Evolutionary conservation across 92 coral and sea anemone species (phyloP).

Genomic region (Porites lobata): DNA sequence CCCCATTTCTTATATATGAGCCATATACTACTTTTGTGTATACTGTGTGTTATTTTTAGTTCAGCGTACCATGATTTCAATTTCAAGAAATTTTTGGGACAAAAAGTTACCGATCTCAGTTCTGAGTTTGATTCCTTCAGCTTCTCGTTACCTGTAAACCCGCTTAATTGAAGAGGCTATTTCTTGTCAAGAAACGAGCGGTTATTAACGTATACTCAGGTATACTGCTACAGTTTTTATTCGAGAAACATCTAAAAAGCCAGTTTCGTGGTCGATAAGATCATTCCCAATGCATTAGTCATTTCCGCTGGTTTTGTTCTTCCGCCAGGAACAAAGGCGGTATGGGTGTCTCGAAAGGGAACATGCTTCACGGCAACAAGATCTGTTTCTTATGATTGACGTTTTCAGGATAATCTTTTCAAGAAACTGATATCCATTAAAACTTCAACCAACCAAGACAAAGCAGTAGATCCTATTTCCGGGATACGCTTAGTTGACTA

Average conservation of each 20-base stretch:
- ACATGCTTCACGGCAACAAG: background rate
- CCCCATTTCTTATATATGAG: no score
- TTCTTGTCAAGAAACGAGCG: no score
- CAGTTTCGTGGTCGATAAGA: background rate
- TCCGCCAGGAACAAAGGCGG: background rate
- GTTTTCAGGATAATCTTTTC: background rate
- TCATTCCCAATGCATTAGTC: background rate
- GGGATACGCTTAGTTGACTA: background rate
- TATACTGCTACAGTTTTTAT: no score
- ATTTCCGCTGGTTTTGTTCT: conserved; percentile 10
- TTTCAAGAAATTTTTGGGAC: background rate
- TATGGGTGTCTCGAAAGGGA: conserved; percentile 15
- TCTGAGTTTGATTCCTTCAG: no score
- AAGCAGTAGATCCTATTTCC: conserved; percentile 16
- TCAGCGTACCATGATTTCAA: background rate
- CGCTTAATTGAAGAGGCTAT: no score
- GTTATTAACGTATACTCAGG: no score
- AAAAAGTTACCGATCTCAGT: no score
- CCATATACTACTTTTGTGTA: no score
- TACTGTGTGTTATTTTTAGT: no score
- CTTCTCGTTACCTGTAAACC: no score
- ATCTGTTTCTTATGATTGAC: conserved; percentile 15
- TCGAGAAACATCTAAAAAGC: background rate
- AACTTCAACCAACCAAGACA: conserved; percentile 18
- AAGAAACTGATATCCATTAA: conserved; percentile 12